Base-by-base conservation (phyloP, 2,113 vertebrate species). In the Tachycineta bicolor region DNA sequence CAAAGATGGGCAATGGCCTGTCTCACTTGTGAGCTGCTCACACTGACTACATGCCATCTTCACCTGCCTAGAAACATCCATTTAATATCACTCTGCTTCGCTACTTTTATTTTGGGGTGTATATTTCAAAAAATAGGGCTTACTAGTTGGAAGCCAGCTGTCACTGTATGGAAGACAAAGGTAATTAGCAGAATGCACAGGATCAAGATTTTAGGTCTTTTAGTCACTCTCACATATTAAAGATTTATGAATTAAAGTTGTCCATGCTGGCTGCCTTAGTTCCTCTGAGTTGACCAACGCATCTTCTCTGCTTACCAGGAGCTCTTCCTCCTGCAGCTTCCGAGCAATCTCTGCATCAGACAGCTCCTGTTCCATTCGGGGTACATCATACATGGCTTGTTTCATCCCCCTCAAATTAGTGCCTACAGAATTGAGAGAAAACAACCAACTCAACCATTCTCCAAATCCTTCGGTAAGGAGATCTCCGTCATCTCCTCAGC, bases 281-380 rank as follows among this genome's bases (percentile, higher is more conserved):
- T 78, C 34, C 39, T 84, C 75, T 0, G 0, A 79, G 26, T 2
- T 68, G 52, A 50, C 15, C 59, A 84, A 47, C 5, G 18, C 22
- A 68, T 2, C 28, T 46, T 37, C 24, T 84, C 21, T 49, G 20
- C 98, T 97, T 85, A 99, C 99, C 98, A 99, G 97, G 21, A 99
- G 93, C 92, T 99, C 99, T 87, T 99, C 99, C 59, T 99, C 98
- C 70, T 99, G 99, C 78, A 99, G 91, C 78, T 93, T 99, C 86
- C 98, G 98, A 78, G 99, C 99, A 62, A 99, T 99, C 96, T 99
- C 99, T 73, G 99, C 97, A 98, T 99, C 99, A 69, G 97, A 98
- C 62, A 98, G 59, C 89, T 99, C 99, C 95, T 98, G 98, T 44
- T 98, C 98, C 39, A 97, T 98, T 41, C 90, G 97, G 1, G 97